phyloP scores from a whole-genome alignment of 1,140 invertebrate genomes.

The Hermetia illucens region DNA sequence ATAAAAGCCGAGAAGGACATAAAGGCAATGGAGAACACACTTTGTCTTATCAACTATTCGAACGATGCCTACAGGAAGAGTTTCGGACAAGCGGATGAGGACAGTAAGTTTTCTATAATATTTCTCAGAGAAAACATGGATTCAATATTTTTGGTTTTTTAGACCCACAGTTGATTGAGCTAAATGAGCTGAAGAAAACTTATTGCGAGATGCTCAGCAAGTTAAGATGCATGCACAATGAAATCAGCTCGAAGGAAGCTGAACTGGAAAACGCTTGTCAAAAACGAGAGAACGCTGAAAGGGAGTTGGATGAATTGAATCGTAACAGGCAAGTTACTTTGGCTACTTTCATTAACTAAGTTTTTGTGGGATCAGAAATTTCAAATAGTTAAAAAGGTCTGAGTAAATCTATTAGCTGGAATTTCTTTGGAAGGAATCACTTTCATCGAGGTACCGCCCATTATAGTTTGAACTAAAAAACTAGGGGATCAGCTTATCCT shows the following conservation, averaged over 20 bases:
- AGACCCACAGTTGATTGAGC: background rate
- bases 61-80: slow-evolving; percentile 44
- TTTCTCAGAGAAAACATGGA: too few species aligned
- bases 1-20: slow-evolving; percentile 50
- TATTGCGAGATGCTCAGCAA: background rate
- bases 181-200: background rate
- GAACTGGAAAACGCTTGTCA: slow-evolving; percentile 1
- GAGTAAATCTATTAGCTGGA: too few species aligned
- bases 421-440: too few species aligned
- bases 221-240: too few species aligned
- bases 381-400: too few species aligned
- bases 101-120: slow-evolving; percentile 13
- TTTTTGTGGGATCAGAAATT: too few species aligned
- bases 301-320: slow-evolving; percentile 11
- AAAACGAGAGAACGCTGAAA: slow-evolving; percentile 4
- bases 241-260: too few species aligned
- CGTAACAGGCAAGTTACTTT: background rate
- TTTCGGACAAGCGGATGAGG: slow-evolving; percentile 31
- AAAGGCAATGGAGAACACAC: slow-evolving; percentile 52
- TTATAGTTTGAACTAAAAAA: too few species aligned
- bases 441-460: too few species aligned
- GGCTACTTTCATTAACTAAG: too few species aligned
- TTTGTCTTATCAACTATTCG: slow-evolving; percentile 45
- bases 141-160: too few species aligned
- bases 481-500: too few species aligned